Evolutionary conservation across 2,797 vertebrate genomes (phyloP), one percentile per base, ranked within the genome.

Genomic region (Muscicapa comitata): DNA sequence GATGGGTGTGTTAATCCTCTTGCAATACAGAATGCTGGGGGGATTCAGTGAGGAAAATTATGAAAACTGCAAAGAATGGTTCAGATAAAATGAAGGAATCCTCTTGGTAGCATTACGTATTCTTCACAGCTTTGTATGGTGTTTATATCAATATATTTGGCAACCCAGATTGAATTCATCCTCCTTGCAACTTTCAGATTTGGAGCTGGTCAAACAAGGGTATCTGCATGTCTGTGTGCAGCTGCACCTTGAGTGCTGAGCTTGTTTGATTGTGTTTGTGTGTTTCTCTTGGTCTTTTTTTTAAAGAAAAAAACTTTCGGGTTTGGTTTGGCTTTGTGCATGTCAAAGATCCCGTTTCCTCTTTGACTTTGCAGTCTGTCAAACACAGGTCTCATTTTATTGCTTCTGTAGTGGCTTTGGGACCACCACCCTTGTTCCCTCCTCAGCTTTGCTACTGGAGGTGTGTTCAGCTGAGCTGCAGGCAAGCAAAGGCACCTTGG

Each of bases 101-200:
- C 25, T 84, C 63, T 54, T 68, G 63, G 70, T 85, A 84, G 47
- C 11, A 2, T 35, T 62, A 24, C 21, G 59, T 23, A 33, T 66
- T 81, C 33, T n/a, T 71, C 50, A 24, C 43, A 58, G 65, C 54
- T 76, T 50, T 58, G 26, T 35, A 10, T 70, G 38, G 28, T 74
- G 42, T 86, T 96, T 96, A 93, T 66, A 91, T 25, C 35, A 88
- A 65, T 28, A 9, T 74, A 77, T 84, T 92, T 86, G 79, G 26
- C 48, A 78, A 61, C 53, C 29, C 17, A 87, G 33, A 53, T 40
- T 84, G 58, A 90, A 66, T 74, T 59, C 10, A 25, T 68, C 72
- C 58, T 82, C 28, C 77, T 94, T 85, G 62, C 78, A 94, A 63
- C 47, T 83, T 50, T 74, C 53, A 45, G 17, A 43, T 50, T 43